A percentile compares a stretch with the other conserved stretches of the same genome.
Evolutionary conservation across 2,888 invertebrate species (phyloP).

Genomic region (Oxycera nigricornis): DNA sequence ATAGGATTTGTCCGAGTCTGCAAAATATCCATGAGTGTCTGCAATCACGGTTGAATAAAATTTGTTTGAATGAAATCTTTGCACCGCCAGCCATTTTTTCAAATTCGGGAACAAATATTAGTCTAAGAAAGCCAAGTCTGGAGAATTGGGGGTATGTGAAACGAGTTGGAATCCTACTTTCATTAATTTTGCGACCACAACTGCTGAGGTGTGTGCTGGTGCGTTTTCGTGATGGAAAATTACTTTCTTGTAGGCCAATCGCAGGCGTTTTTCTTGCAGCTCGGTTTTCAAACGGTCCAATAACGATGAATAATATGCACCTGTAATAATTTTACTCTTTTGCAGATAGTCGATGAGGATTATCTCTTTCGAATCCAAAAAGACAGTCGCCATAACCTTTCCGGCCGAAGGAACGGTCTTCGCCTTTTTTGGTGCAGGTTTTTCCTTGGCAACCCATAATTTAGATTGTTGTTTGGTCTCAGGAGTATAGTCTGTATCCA

Average conservation of each 20-base stretch:
- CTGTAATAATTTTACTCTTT: constrained; percentile 2
- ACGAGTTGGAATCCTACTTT: background rate
- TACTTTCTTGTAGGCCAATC: background rate
- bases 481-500: background rate
- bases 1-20: no score
- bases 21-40: background rate
- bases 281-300: no score
- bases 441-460: background rate
- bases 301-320: background rate
- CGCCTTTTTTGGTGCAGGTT: background rate
- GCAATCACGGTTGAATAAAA: background rate
- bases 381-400: constrained; percentile 12
- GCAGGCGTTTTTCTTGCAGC: background rate
- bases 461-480: no score
- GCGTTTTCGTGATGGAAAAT: background rate
- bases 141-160: background rate
- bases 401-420: no score
- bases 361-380: no score
- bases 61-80: background rate
- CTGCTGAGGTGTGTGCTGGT: constrained; percentile 1
- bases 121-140: background rate
- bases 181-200: constrained; percentile 4
- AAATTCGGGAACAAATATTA: constrained; percentile 1
- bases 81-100: background rate
- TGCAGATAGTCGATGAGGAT: background rate